Evolutionary conservation across 2,113 vertebrate species (phyloP), one percentile per base, ranked within the genome.

Genomic region (Eonycteris spelaea): DNA sequence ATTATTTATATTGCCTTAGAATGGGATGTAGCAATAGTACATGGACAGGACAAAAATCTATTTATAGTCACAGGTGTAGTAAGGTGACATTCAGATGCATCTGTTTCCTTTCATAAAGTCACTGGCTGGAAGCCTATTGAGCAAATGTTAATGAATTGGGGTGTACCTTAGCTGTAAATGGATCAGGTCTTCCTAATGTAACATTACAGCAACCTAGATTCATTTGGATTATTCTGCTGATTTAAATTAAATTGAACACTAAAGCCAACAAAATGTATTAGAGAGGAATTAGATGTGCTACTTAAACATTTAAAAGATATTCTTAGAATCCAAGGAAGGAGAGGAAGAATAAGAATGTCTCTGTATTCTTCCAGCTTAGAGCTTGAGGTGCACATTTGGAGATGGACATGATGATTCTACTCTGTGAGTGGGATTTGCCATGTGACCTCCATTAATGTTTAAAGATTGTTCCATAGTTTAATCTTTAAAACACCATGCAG

Each of bases 131-230:
- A 98, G 77, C 96, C 97, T 96, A 94, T 33, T 94, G 97, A 97
- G 96, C 92, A 98, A 97, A 97, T 97, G 96, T 96, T 98, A 98
- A 98, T 97, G 96, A 97, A 94, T 97, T 94, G 96, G 87, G 89
- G 90, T 96, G 86, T 86, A 95, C 90, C 96, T 94, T 94, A 61
- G 92, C 94, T 97, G 93, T 91, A 97, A 98, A 97, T 97, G 91
- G 94, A 94, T 97, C 88, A 83, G 92, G 74, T 92, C 94, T 96
- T 97, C 73, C 74, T 96, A 97, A 97, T 94, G 95, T 90, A 97
- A 96, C 95, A 97, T 95, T 91, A 83, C 22, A 78, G 86, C 82
- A 97, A 96, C 96, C 96, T 95, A 94, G 80, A 96, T 97, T 97
- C 96, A 96, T 85, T 97, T 97, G 95, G 92, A 95, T 94, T 95